These are phyloP conservation scores for Dipodomys spectabilis DNA, from an alignment of 2,113 vertebrate genomes.

Conservation along the genomic window DNA sequence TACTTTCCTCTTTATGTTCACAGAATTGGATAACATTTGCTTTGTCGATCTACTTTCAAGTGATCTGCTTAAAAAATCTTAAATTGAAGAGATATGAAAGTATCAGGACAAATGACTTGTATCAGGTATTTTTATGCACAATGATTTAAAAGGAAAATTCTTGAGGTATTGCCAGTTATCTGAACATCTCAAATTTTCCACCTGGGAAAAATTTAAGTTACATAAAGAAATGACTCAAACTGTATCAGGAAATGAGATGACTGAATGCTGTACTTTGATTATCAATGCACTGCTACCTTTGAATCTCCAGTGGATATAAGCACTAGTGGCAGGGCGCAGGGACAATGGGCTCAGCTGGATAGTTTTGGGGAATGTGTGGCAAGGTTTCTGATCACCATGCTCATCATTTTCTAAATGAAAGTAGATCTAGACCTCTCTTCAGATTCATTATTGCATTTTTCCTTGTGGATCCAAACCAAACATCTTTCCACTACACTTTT, in stretches of 20 bases:
- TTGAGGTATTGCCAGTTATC: constrained; percentile 46
- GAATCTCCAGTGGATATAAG: neutral
- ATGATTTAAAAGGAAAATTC: constrained; percentile 69
- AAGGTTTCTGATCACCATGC: neutral
- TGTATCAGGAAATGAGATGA: constrained; percentile 19
- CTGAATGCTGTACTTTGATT: neutral
- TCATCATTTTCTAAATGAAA: neutral
- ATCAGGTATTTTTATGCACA: constrained; percentile 54
- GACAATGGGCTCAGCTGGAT: neutral
- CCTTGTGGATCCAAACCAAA: neutral
- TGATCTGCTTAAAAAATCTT: constrained; percentile 45
- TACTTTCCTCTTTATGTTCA: neutral
- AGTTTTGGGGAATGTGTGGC: neutral
- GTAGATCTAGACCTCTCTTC: neutral
- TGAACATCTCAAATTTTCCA: constrained; percentile 61
- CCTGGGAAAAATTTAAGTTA: constrained; percentile 62
- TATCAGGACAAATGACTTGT: constrained; percentile 55
- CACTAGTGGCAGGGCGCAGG: neutral
- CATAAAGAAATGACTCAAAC: constrained; percentile 59
- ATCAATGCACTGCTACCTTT: neutral
- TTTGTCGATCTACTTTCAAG: constrained; percentile 61
- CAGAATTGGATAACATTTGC: constrained; percentile 48
- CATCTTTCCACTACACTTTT: neutral
- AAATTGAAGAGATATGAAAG: constrained; percentile 45
- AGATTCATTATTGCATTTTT: neutral